Evolutionary conservation across 2,888 invertebrate species (phyloP).

Genomic region (Panopea generosa): DNA sequence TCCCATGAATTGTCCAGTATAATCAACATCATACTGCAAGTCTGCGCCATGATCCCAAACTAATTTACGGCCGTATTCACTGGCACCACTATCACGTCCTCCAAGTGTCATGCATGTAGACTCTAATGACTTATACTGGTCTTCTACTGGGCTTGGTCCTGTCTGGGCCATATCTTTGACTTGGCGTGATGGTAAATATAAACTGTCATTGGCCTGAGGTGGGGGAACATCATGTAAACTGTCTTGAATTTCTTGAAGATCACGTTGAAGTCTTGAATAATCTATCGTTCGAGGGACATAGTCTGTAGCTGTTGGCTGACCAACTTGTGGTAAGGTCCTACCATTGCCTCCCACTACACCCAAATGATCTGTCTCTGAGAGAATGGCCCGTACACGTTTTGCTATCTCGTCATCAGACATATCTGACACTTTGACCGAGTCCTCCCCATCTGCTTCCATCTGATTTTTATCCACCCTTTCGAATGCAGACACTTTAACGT

Average conservation of each 20-base stretch:
- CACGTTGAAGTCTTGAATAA: slow-evolving; percentile 74
- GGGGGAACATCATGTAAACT: slow-evolving; percentile 68
- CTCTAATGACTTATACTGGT: slow-evolving; percentile 34
- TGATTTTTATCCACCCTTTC: slow-evolving; percentile 28
- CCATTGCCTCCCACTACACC: slow-evolving; percentile 14
- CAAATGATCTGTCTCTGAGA: slow-evolving; percentile 43
- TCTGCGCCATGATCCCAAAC: slow-evolving; percentile 80
- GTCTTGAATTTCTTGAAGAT: slow-evolving; percentile 82
- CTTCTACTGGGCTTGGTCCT: slow-evolving; percentile 26
- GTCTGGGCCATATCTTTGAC: slow-evolving; percentile 17
- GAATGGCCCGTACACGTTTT: slow-evolving; percentile 49
- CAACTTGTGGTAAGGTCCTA: background rate
- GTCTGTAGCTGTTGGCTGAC: slow-evolving; percentile 4
- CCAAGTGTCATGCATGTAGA: slow-evolving; percentile 30
- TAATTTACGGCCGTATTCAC: slow-evolving; percentile 63
- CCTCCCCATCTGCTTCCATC: background rate
- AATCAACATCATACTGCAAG: slow-evolving; percentile 67
- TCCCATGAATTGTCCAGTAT: slow-evolving; percentile 65
- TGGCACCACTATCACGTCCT: slow-evolving; percentile 66
- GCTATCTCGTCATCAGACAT: slow-evolving; percentile 58
- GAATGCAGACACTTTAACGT: slow-evolving; percentile 40
- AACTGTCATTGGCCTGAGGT: slow-evolving; percentile 52
- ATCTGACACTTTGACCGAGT: slow-evolving; percentile 8
- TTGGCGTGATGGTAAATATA: slow-evolving; percentile 33
- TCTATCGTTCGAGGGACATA: slow-evolving; percentile 65